These are phyloP conservation scores for Cairina moschata DNA, from an alignment of 2,113 vertebrate genomes.

Conservation along the genomic window DNA sequence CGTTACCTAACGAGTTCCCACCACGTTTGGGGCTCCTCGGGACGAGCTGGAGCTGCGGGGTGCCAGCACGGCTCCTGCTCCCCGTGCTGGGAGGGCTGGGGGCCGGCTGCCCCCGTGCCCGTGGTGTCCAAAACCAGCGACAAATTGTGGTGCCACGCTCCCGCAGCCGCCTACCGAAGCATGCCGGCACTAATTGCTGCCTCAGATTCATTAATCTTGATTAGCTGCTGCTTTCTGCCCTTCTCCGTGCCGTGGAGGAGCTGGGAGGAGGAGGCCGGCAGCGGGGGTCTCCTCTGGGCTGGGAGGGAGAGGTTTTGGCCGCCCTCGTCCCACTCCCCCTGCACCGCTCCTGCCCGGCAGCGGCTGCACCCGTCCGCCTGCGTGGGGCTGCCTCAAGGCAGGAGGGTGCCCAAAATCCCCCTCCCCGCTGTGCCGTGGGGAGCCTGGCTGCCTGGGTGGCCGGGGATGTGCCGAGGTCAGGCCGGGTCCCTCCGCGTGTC, in stretches of 20 bases:
- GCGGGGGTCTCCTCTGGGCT: not conserved
- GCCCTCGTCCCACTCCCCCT: not conserved
- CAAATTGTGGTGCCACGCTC: not conserved
- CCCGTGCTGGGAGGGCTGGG: not conserved
- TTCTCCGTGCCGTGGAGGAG: not conserved
- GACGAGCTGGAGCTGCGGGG: not conserved
- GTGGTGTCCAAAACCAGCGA: not conserved
- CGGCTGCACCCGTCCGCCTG: not conserved
- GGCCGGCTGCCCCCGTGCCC: accelerated
- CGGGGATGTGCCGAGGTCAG: not conserved
- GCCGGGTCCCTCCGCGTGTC: accelerated
- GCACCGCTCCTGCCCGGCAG: not conserved
- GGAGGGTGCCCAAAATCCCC: not conserved
- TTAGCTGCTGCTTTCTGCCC: not conserved
- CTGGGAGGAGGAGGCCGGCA: not conserved
- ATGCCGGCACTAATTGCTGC: not conserved
- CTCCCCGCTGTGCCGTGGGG: accelerated
- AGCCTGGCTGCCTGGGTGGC: not conserved
- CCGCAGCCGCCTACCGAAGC: not conserved
- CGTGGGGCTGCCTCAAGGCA: too few species aligned
- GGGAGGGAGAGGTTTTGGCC: not conserved
- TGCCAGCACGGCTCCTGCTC: not conserved
- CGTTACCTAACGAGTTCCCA: accelerated
- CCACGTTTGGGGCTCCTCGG: accelerated
- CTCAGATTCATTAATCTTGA: constrained; percentile 62